A percentile compares a stretch with the other conserved stretches of the same genome.
Conservation (phyloP, 2,888 invertebrate genomes). For the Cheilosia soror region DNA sequence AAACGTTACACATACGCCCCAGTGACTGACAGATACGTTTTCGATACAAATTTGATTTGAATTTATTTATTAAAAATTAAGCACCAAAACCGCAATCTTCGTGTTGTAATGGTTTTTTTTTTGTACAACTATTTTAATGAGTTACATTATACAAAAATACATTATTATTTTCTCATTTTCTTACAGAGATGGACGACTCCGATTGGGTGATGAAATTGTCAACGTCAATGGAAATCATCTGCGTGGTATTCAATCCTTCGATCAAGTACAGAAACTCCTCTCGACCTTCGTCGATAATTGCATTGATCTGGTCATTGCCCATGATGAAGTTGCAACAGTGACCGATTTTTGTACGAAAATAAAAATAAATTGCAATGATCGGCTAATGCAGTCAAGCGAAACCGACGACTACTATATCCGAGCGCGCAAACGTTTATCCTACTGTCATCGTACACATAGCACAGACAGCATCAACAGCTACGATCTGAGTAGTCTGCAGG, state of each 20-base stretch:
- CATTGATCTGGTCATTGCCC: conserved; percentile 87
- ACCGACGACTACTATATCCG: conserved; percentile 66
- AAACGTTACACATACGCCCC: no score
- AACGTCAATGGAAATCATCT: conserved; percentile 94
- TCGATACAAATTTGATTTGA: no score
- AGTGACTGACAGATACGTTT: no score
- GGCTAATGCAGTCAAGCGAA: conserved; percentile 25
- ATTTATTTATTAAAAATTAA: no score
- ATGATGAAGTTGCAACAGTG: conserved; percentile 87
- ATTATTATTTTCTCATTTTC: neutral
- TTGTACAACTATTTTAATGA: no score
- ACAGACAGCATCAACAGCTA: conserved; percentile 81
- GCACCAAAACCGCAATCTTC: no score
- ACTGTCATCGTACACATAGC: conserved; percentile 81
- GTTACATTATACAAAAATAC: neutral
- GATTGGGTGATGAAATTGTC: conserved; percentile 94
- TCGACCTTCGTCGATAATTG: conserved; percentile 82
- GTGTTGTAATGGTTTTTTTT: no score
- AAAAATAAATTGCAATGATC: conserved; percentile 79
- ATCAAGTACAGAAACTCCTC: conserved; percentile 86
- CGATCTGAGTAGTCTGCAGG: conserved; percentile 80
- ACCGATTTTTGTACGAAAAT: conserved; percentile 83
- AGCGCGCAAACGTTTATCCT: conserved; percentile 81
- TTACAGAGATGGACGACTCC: conserved; percentile 90
- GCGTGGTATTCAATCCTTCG: conserved; percentile 88